phyloP scores from a whole-genome alignment of 2,888 invertebrate species.

The Drosophila incognita region DNA sequence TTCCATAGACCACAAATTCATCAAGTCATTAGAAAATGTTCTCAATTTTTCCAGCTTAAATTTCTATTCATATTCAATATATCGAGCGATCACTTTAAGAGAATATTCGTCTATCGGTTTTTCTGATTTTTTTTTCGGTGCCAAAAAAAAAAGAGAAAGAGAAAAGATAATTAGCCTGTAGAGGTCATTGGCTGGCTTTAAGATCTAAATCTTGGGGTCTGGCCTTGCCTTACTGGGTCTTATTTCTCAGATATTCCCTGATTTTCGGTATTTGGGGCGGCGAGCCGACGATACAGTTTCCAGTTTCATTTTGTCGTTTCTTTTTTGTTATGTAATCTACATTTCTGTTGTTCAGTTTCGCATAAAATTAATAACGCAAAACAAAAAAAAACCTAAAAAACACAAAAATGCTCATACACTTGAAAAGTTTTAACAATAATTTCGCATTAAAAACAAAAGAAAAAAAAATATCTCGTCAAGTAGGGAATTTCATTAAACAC shows the following conservation, averaged over 20 bases:
- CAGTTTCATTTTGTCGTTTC: conserved; percentile 49
- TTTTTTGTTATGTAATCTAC: conserved; percentile 67
- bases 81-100: conserved; percentile 2
- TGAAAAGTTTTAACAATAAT: conserved; percentile 82
- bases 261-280: conserved; percentile 27
- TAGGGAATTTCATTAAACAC: conserved; percentile 77
- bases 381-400: conserved; percentile 22
- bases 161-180: conserved; percentile 44
- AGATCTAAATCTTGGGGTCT: conserved; percentile 21
- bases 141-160: conserved; percentile 58
- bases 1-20: not conserved
- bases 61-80: not conserved
- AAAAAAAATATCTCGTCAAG: conserved; percentile 61
- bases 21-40: not conserved
- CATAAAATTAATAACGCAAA: conserved; percentile 49
- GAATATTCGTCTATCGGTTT: conserved; percentile 34
- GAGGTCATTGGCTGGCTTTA: conserved; percentile 51
- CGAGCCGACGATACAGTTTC: conserved; percentile 37
- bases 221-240: conserved; percentile 10
- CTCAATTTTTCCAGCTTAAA: not conserved
- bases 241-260: conserved; percentile 1
- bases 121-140: conserved; percentile 63
- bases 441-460: conserved; percentile 67
- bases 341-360: conserved; percentile 59
- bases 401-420: conserved; percentile 83